These are phyloP conservation scores for Monochamus saltuarius DNA, from an alignment of 1,140 invertebrate genomes.

Conservation along the genomic window DNA sequence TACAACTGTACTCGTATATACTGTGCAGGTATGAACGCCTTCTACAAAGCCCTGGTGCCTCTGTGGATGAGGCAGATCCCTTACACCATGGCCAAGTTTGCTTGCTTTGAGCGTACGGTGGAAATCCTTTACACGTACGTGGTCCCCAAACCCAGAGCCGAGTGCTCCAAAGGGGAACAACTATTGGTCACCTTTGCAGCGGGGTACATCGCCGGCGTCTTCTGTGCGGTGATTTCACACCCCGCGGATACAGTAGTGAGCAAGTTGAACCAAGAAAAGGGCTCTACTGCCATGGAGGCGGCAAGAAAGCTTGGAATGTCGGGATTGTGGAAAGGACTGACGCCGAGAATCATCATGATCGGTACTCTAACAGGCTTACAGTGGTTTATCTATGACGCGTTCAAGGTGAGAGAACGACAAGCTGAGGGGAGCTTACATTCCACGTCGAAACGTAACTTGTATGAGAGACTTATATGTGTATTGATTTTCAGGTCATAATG, in stretches of 20 bases:
- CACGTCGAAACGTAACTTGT: no score
- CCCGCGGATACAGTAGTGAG: slow-evolving; percentile 99
- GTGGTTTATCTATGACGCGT: slow-evolving; percentile 99
- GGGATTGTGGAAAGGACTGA: slow-evolving; percentile 95
- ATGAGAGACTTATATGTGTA: not conserved
- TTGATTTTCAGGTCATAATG: slow-evolving; percentile 60
- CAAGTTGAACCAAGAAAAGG: slow-evolving; percentile 95
- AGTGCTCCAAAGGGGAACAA: slow-evolving; percentile 94
- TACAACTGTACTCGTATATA: no score
- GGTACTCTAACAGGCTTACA: slow-evolving; percentile 98
- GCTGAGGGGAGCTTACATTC: no score
- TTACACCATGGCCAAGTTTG: slow-evolving; percentile 99
- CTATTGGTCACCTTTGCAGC: slow-evolving; percentile 95
- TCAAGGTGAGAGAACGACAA: slow-evolving; percentile 67
- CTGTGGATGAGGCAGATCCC: slow-evolving; percentile 99
- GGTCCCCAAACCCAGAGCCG: slow-evolving; percentile 59
- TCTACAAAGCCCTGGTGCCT: slow-evolving; percentile 70
- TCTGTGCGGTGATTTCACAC: slow-evolving; percentile 99
- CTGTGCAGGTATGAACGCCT: slow-evolving; percentile 31
- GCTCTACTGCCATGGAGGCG: slow-evolving; percentile 74
- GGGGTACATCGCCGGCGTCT: slow-evolving; percentile 99
- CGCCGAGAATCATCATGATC: slow-evolving; percentile 99
- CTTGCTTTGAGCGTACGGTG: slow-evolving; percentile 98
- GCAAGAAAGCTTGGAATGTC: slow-evolving; percentile 59
- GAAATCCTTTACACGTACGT: slow-evolving; percentile 89